Conservation (phyloP, 2,888 invertebrate genomes). For the Noctua janthe region DNA sequence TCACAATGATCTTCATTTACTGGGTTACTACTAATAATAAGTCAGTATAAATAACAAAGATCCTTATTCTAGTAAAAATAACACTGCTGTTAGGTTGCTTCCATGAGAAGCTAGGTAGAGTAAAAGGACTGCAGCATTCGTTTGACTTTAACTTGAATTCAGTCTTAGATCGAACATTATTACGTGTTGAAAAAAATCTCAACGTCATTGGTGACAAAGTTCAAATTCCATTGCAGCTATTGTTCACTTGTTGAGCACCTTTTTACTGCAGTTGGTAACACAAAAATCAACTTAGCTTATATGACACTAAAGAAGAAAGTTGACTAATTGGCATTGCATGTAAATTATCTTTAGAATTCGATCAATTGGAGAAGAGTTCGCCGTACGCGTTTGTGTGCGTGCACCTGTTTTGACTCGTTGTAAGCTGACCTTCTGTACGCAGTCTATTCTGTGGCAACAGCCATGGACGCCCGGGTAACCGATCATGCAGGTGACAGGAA, state of each 20-base stretch:
- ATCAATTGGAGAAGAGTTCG: background rate
- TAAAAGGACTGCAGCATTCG: background rate
- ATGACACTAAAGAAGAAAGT: background rate
- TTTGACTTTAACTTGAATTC: background rate
- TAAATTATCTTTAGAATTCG: background rate
- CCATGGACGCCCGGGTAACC: constrained; percentile 43
- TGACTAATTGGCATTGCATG: background rate
- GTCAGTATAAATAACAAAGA: background rate
- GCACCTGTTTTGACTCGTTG: background rate
- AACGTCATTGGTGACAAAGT: background rate
- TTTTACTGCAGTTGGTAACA: background rate
- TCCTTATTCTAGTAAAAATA: background rate
- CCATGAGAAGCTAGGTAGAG: background rate
- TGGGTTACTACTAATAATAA: too few relatives aligned
- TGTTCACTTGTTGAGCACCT: background rate
- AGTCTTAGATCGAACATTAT: background rate
- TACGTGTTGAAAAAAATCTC: background rate
- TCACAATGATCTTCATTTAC: background rate
- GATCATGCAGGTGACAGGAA: constrained; percentile 70
- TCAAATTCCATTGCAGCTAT: background rate
- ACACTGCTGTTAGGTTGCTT: background rate
- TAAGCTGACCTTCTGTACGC: background rate
- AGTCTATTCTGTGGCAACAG: background rate
- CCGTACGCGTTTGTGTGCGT: background rate
- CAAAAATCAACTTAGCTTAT: background rate